phyloP scores from a whole-genome alignment of 2,797 vertebrate genomes.

The Myiotriccus ornatus region DNA sequence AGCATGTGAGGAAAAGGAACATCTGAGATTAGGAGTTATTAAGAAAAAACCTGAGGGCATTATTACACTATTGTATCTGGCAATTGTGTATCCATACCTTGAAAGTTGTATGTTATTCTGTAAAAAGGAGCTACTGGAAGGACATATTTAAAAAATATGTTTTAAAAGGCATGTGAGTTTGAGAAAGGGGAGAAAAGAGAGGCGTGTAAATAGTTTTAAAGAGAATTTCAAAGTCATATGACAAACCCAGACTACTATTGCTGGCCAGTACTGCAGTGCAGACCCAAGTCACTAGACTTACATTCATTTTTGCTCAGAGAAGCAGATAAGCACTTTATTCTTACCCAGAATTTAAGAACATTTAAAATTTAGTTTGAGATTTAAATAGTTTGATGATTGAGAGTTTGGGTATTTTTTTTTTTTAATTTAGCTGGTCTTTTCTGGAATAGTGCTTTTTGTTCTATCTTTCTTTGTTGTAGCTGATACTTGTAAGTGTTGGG shows the following conservation, averaged over 20 bases:
- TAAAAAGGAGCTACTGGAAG: neutral
- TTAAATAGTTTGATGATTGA: neutral
- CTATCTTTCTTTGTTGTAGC: neutral
- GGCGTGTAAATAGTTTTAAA: neutral
- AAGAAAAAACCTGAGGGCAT: neutral
- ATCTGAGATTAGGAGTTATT: neutral
- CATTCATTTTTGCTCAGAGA: neutral
- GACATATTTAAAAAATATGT: neutral
- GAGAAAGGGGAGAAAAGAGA: neutral
- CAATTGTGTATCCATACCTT: rapidly evolving
- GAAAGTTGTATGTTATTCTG: neutral
- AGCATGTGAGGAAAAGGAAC: neutral
- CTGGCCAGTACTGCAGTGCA: neutral
- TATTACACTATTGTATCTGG: neutral
- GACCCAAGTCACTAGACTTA: neutral
- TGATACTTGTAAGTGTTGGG: neutral
- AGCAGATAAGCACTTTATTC: neutral
- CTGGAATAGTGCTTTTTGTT: neutral
- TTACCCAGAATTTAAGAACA: neutral
- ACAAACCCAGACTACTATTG: neutral
- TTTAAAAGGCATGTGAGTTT: rapidly evolving
- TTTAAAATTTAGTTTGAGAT: neutral
- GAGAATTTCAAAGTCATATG: neutral
- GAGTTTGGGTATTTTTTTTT: neutral
- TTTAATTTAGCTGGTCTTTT: neutral